Conservation (phyloP, 2,888 invertebrate species). For the Platypus cylindrus region DNA sequence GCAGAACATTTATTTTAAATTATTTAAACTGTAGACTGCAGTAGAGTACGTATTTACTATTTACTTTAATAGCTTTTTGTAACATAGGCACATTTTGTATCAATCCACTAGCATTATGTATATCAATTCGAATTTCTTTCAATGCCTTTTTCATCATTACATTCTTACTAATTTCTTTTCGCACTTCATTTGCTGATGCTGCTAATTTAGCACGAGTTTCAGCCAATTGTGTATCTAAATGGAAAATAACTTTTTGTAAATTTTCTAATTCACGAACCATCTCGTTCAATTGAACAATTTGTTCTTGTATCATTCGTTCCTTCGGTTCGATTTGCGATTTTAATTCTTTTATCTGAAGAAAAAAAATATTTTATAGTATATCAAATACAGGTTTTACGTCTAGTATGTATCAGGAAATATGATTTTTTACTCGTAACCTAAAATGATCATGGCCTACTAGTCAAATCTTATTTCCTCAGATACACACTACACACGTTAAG, state of each 20-base stretch:
- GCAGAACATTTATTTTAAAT: too few species aligned
- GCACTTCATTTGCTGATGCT: slow-evolving; percentile 58
- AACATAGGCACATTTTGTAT: slow-evolving; percentile 62
- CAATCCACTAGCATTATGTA: slow-evolving; percentile 64
- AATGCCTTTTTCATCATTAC: slow-evolving; percentile 49
- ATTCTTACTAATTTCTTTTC: slow-evolving; percentile 50
- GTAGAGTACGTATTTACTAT: slow-evolving; percentile 5
- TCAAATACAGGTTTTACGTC: too few species aligned
- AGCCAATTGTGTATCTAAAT: slow-evolving; percentile 57
- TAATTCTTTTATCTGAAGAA: slow-evolving; percentile 56
- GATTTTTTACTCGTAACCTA: not conserved
- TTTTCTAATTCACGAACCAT: slow-evolving; percentile 75
- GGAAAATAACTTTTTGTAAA: slow-evolving; percentile 58
- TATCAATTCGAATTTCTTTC: slow-evolving; percentile 66
- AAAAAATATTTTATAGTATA: not conserved
- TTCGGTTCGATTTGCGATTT: slow-evolving; percentile 72
- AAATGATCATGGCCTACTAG: not conserved
- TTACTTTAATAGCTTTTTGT: slow-evolving; percentile 43
- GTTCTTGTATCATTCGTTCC: slow-evolving; percentile 71
- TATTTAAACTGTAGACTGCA: slow-evolving; percentile 1
- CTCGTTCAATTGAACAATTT: slow-evolving; percentile 63
- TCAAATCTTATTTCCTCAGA: too few species aligned
- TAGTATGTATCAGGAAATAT: too few species aligned
- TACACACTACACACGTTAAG: too few species aligned
- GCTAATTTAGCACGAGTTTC: slow-evolving; percentile 66